phyloP scores from a whole-genome alignment of 2,113 vertebrate genomes.

The Bettongia penicillata region DNA sequence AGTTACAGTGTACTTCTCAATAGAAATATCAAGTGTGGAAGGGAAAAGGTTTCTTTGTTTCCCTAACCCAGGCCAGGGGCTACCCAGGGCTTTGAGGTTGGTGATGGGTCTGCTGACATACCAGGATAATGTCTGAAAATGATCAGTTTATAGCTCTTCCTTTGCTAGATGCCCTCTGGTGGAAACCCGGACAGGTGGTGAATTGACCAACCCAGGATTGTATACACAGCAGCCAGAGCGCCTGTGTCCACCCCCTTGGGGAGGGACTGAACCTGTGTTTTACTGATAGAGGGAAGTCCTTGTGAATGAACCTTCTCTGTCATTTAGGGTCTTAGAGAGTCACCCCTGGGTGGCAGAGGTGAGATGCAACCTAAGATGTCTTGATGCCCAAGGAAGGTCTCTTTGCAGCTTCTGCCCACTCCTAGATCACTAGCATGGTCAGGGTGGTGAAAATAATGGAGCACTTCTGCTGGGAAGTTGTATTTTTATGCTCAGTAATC shows the following conservation, averaged over 20 bases:
- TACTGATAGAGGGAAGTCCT: too few species aligned
- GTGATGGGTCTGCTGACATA: neutral
- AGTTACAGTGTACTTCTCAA: neutral
- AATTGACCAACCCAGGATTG: neutral
- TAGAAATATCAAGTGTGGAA: neutral
- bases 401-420: too few species aligned
- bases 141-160: slow-evolving; percentile 1
- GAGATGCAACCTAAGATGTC: neutral
- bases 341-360: neutral
- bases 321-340: neutral
- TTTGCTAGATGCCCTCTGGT: slow-evolving; percentile 41
- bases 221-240: too few species aligned
- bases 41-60: neutral
- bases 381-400: too few species aligned
- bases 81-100: neutral
- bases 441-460: too few species aligned
- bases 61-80: neutral
- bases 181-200: neutral
- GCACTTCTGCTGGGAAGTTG: too few species aligned
- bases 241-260: neutral
- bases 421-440: neutral
- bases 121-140: neutral
- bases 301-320: neutral
- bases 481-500: neutral
- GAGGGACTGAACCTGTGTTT: neutral